Conservation (phyloP, 2,797 vertebrate genomes). For the Girardinus metallicus region DNA sequence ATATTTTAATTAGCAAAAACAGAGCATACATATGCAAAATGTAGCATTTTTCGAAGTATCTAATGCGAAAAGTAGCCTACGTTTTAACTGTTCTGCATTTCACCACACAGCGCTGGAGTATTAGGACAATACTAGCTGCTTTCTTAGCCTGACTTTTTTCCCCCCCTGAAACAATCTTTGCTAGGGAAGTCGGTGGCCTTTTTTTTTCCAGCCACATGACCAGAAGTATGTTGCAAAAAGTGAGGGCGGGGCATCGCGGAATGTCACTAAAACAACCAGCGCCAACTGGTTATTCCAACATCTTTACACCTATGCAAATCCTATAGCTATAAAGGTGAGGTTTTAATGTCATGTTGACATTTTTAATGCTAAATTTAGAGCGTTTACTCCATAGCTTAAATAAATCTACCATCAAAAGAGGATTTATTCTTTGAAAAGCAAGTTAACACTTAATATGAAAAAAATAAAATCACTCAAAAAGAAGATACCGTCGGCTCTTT, state of each 20-base stretch:
- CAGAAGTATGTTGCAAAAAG: no score
- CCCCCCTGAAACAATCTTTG: not conserved
- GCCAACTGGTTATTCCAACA: not conserved
- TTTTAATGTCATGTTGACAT: not conserved
- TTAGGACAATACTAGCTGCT: not conserved
- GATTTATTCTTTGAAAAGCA: not conserved
- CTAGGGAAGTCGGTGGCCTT: not conserved
- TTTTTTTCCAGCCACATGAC: not conserved
- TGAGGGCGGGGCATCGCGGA: no score
- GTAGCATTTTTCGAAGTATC: not conserved
- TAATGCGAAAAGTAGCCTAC: not conserved
- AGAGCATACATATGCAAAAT: not conserved
- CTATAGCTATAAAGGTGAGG: not conserved
- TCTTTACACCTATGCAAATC: not conserved
- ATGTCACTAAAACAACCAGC: not conserved
- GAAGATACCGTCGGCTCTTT: constrained; percentile 72
- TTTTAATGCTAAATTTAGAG: not conserved
- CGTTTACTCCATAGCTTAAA: not conserved
- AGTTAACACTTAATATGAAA: constrained; percentile 14
- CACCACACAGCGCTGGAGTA: not conserved
- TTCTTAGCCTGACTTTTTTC: not conserved
- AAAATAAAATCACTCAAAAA: constrained; percentile 43
- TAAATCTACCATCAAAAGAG: not conserved
- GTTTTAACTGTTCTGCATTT: not conserved
- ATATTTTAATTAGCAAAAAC: not conserved